A percentile compares a stretch with the other conserved stretches of the same genome.
These are phyloP conservation scores for Microctenopoma steveboyesi DNA, from an alignment of 2,797 vertebrate species.

Conservation along the genomic window DNA sequence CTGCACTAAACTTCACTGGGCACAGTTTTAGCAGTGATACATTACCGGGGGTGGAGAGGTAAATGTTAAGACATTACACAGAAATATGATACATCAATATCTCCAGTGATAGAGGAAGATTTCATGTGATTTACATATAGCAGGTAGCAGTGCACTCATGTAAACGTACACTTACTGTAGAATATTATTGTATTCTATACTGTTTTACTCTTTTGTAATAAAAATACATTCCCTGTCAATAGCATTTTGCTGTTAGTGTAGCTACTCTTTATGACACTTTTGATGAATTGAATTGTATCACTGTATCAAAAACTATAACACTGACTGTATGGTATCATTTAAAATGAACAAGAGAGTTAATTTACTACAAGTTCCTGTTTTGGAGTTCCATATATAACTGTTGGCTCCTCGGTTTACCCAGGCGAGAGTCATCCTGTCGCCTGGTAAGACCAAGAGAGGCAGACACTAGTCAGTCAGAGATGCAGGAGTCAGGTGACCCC, in stretches of 20 bases:
- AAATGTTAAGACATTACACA: not conserved
- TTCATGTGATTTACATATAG: not conserved
- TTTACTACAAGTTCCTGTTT: constrained; percentile 50
- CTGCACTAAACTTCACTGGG: not conserved
- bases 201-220: not conserved
- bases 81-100: not conserved
- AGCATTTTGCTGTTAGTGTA: too few relatives aligned
- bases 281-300: too few relatives aligned
- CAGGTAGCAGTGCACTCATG: not conserved
- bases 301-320: not conserved
- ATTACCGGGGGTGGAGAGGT: not conserved
- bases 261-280: too few relatives aligned
- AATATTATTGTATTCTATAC: not conserved
- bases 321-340: not conserved
- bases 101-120: not conserved
- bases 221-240: too few relatives aligned
- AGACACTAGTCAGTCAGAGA: constrained; percentile 15
- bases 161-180: not conserved
- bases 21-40: not conserved
- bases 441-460: constrained; percentile 46
- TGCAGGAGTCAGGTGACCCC: constrained; percentile 37
- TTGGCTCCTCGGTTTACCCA: constrained; percentile 69
- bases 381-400: constrained; percentile 73
- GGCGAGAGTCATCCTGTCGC: constrained; percentile 73
- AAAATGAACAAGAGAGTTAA: constrained; percentile 12